Evolutionary conservation across 2,113 vertebrate species (phyloP).

Genomic region (Dendropsophus ebraccatus): DNA sequence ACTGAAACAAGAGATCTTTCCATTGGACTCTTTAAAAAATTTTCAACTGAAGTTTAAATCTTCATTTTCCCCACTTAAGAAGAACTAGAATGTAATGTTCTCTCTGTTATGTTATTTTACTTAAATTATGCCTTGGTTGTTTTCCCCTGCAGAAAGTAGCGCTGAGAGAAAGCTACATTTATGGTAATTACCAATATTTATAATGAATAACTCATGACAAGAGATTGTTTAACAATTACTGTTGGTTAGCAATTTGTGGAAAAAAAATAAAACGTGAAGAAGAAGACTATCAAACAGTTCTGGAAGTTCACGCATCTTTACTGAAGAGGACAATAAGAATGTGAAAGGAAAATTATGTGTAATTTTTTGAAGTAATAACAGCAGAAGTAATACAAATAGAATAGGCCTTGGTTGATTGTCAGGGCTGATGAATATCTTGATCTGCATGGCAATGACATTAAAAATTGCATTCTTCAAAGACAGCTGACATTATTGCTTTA

Average conservation of each 20-base stretch:
- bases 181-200: constrained; percentile 52
- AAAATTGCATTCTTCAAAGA: constrained; percentile 55
- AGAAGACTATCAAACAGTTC: constrained; percentile 47
- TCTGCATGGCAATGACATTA: constrained; percentile 55
- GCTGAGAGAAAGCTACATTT: constrained; percentile 40
- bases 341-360: constrained; percentile 56
- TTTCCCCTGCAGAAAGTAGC: constrained; percentile 21
- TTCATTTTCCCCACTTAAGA: not conserved
- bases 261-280: constrained; percentile 48
- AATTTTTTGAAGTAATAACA: constrained; percentile 53
- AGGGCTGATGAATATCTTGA: constrained; percentile 55
- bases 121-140: not conserved
- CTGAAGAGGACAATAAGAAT: constrained; percentile 52
- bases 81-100: not conserved
- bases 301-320: constrained; percentile 45
- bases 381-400: constrained; percentile 55
- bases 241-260: constrained; percentile 53
- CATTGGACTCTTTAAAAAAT: too few relatives aligned
- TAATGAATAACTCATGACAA: constrained; percentile 53
- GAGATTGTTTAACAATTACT: constrained; percentile 56
- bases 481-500: constrained; percentile 51
- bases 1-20: too few relatives aligned
- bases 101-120: not conserved
- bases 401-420: constrained; percentile 51
- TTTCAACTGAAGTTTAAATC: not conserved